phyloP scores from a whole-genome alignment of 1,140 invertebrate species.

The Oncopodura yosiiana region DNA sequence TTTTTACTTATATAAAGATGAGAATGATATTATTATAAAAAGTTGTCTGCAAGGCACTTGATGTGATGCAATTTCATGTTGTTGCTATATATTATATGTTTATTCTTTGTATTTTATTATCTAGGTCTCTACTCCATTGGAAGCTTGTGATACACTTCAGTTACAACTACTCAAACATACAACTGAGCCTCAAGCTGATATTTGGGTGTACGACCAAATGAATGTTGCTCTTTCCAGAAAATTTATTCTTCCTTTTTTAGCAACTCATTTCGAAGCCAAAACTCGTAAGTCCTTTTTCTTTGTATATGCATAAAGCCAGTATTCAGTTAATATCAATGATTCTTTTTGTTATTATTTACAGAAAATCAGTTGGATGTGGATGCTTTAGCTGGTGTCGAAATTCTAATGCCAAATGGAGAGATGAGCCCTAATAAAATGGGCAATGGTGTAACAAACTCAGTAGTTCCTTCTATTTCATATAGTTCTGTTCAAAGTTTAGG shows the following conservation, averaged over 20 bases:
- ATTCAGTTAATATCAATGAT: background rate
- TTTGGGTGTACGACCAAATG: slow-evolving; percentile 26
- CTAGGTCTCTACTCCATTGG: slow-evolving; percentile 29
- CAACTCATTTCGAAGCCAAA: slow-evolving; percentile 33
- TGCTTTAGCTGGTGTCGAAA: slow-evolving; percentile 29
- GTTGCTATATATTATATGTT: background rate
- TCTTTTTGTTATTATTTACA: slow-evolving; percentile 7
- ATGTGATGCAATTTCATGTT: too few species aligned
- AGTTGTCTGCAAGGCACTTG: too few species aligned
- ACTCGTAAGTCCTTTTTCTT: slow-evolving; percentile 25
- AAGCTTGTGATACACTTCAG: slow-evolving; percentile 25
- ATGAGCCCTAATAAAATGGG: slow-evolving; percentile 31
- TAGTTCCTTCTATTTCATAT: slow-evolving; percentile 33
- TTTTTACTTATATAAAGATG: too few species aligned
- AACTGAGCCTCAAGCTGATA: slow-evolving; percentile 20
- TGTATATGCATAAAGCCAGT: background rate
- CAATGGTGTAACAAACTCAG: background rate
- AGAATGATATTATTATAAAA: too few species aligned
- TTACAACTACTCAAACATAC: slow-evolving; percentile 21
- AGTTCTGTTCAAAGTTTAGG: slow-evolving; percentile 29
- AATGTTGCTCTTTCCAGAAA: slow-evolving; percentile 29
- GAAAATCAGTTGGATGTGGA: slow-evolving; percentile 32
- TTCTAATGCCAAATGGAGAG: slow-evolving; percentile 31
- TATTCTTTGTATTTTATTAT: background rate
- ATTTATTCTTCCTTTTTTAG: slow-evolving; percentile 35